Conservation (phyloP, 2,113 vertebrate species). For the Cavia aperea region DNA sequence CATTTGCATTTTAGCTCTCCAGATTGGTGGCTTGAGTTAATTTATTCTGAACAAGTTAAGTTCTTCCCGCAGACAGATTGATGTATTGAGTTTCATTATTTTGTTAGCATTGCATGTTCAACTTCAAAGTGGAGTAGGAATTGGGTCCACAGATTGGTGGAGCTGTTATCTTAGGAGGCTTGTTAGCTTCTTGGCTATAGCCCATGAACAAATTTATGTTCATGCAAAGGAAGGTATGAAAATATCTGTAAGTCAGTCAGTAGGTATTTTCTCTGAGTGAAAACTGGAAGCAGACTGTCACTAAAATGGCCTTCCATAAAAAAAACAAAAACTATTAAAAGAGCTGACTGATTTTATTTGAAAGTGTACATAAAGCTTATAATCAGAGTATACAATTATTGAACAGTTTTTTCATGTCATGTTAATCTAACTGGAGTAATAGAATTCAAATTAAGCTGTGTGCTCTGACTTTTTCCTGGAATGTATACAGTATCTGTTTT, state of each 20-base stretch:
- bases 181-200: conserved; percentile 50
- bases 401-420: conserved; percentile 66
- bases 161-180: conserved; percentile 42
- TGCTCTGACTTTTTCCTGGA: conserved; percentile 55
- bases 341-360: conserved; percentile 64
- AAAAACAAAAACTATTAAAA: conserved; percentile 39
- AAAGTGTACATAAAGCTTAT: conserved; percentile 57
- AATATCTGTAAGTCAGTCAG: conserved; percentile 48
- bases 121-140: conserved; percentile 48
- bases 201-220: conserved; percentile 50
- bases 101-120: conserved; percentile 46
- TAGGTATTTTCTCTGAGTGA: conserved; percentile 14
- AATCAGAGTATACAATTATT: conserved; percentile 63
- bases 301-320: conserved; percentile 33
- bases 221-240: conserved; percentile 48
- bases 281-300: conserved; percentile 18
- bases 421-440: conserved; percentile 69
- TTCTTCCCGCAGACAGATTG: conserved; percentile 59
- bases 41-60: conserved; percentile 58
- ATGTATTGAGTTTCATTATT: conserved; percentile 58
- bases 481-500: conserved; percentile 62
- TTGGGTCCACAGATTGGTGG: conserved; percentile 20
- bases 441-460: conserved; percentile 65
- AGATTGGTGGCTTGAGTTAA: conserved; percentile 43
- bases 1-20: conserved; percentile 41